phyloP scores from a whole-genome alignment of 1,140 invertebrate genomes.

The Andrena cerasifolii region DNA sequence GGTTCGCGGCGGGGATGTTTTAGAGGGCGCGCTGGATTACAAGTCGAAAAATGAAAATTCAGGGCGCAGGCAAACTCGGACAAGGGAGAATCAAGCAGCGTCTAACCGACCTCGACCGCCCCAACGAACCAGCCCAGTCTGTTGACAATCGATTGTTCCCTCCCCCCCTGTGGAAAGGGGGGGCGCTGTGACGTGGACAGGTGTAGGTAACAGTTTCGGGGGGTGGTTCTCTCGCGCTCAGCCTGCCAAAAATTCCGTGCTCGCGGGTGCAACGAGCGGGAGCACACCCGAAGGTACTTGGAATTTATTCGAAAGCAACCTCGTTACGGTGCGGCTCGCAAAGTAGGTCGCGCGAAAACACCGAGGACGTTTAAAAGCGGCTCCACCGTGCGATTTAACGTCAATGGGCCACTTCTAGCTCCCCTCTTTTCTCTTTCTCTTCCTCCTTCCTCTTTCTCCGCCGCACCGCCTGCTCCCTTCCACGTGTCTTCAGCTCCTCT shows the following conservation, averaged over 20 bases:
- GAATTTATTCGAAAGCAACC: conserved; percentile 72
- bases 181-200: not conserved
- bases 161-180: not conserved
- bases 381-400: conserved; percentile 70
- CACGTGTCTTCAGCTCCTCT: not conserved
- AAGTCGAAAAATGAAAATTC: too few species aligned
- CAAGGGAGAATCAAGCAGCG: not conserved
- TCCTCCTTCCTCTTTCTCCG: conserved; percentile 11
- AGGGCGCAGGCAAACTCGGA: too few species aligned
- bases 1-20: not conserved
- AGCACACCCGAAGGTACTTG: conserved; percentile 48
- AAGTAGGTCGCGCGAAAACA: conserved; percentile 76
- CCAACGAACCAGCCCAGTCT: not conserved
- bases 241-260: conserved; percentile 38
- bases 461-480: not conserved
- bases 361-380: conserved; percentile 63
- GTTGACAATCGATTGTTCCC: conserved; percentile 3
- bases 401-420: conserved; percentile 65
- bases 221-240: not conserved
- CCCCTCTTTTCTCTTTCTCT: not conserved
- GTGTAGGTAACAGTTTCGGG: not conserved
- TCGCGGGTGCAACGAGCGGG: conserved; percentile 28
- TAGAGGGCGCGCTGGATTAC: not conserved
- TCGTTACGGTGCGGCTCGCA: conserved; percentile 65
- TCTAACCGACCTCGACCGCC: not conserved